Conservation (phyloP, 2,113 vertebrate species). For the Nothoprocta perdicaria region DNA sequence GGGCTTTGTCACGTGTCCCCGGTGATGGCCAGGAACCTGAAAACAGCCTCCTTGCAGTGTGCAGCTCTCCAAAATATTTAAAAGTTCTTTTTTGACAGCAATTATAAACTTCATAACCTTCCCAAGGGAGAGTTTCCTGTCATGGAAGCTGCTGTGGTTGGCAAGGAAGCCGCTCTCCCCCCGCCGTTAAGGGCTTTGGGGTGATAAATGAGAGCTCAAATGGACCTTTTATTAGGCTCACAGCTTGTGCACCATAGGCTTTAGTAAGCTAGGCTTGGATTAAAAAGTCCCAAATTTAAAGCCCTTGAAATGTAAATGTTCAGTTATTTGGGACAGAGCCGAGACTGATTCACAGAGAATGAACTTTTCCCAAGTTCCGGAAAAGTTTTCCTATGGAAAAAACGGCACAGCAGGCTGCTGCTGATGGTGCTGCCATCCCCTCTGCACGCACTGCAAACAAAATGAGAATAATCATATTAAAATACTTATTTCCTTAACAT, state of each 20-base stretch:
- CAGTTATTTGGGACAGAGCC: not conserved
- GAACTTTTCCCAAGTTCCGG: not conserved
- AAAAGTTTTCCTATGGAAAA: not conserved
- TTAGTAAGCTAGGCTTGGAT: not conserved
- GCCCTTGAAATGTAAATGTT: not conserved
- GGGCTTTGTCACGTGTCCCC: not conserved
- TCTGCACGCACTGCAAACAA: not conserved
- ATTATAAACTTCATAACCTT: slow-evolving; percentile 60
- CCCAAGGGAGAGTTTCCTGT: slow-evolving; percentile 31
- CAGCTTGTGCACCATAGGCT: not conserved
- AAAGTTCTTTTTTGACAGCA: slow-evolving; percentile 42
- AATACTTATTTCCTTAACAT: not conserved
- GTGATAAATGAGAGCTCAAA: slow-evolving; percentile 51
- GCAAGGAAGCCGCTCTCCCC: not conserved
- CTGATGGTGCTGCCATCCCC: not conserved
- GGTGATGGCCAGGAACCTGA: slow-evolving; percentile 1
- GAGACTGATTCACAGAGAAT: not conserved
- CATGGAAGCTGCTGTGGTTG: slow-evolving; percentile 50
- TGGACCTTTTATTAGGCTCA: not conserved
- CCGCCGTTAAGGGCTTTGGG: slow-evolving; percentile 1
- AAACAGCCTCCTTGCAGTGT: slow-evolving; percentile 8
- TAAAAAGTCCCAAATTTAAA: not conserved
- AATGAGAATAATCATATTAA: not conserved
- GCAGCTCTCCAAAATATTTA: slow-evolving; percentile 32
- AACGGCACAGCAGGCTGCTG: not conserved